Evolutionary conservation across 1,140 invertebrate species (phyloP).

Genomic region (Polypedilum vanderplanki): DNA sequence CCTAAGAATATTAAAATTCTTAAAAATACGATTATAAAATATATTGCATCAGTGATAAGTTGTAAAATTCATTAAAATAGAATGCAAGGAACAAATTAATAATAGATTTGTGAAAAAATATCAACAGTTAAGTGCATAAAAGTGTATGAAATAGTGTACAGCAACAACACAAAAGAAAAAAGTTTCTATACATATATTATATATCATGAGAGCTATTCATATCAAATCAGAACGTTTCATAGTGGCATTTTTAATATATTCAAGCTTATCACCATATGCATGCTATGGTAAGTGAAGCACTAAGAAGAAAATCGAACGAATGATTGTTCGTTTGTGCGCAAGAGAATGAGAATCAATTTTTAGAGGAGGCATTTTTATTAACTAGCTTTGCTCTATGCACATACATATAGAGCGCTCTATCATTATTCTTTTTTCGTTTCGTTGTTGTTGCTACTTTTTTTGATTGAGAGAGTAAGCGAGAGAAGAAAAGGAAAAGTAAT

Average conservation of each 20-base stretch:
- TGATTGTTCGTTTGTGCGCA: not conserved
- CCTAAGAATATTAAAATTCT: not conserved
- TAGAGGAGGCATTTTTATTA: not conserved
- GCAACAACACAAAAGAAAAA: constrained; percentile 26
- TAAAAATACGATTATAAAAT: not conserved
- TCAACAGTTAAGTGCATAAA: constrained; percentile 7
- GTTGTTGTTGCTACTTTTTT: not conserved
- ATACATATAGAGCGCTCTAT: not conserved
- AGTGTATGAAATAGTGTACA: constrained; percentile 9
- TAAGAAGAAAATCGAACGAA: not conserved
- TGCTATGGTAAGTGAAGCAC: not conserved
- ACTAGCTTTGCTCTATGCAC: not conserved
- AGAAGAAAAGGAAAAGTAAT: not conserved
- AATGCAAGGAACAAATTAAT: not conserved
- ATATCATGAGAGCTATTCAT: constrained; percentile 25
- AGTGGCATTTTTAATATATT: constrained; percentile 29
- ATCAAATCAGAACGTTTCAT: constrained; percentile 5
- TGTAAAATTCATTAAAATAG: not conserved
- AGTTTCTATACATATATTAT: not conserved
- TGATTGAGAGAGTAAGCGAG: not conserved
- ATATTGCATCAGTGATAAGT: not conserved
- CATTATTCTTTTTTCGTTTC: not conserved
- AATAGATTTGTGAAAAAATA: not conserved
- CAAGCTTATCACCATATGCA: constrained; percentile 20
- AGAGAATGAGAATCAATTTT: too few relatives aligned